Percentiles rank a stretch among this genome's conserved stretches.
These are phyloP conservation scores for Anhinga rufa DNA, from an alignment of 2,113 vertebrate species.

Conservation along the genomic window DNA sequence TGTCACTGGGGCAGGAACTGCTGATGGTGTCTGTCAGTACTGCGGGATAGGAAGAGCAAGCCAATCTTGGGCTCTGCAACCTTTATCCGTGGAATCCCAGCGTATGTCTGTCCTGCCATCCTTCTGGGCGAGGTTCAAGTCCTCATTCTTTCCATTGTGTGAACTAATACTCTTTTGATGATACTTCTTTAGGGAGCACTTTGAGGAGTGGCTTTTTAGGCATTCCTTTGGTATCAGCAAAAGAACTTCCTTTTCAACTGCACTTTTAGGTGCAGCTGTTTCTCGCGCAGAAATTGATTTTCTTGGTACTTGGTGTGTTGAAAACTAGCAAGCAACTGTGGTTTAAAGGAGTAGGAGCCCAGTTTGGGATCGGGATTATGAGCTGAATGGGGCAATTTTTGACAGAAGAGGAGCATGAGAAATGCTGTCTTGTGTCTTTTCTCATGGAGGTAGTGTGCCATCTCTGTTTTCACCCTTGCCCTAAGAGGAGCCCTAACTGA, in stretches of 20 bases:
- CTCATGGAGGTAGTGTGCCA: background rate
- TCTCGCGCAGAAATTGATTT: background rate
- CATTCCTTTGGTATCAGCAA: constrained; percentile 39
- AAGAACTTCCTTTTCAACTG: background rate
- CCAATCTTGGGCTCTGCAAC: background rate
- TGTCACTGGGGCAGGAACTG: background rate
- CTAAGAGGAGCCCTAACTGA: background rate
- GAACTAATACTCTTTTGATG: background rate
- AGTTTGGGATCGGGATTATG: background rate
- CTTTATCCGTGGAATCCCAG: background rate
- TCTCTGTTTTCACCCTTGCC: background rate
- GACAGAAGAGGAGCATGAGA: background rate
- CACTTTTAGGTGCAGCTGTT: background rate
- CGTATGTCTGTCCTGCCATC: background rate
- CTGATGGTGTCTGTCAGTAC: background rate
- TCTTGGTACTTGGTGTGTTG: background rate
- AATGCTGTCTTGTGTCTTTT: background rate
- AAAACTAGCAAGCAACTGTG: background rate
- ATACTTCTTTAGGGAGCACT: background rate
- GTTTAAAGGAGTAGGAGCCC: background rate
- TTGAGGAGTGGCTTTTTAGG: constrained; percentile 34
- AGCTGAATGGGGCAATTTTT: background rate
- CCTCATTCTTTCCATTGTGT: constrained; percentile 56
- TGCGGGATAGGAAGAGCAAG: background rate
- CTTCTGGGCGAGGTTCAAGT: constrained; percentile 37